phyloP scores from a whole-genome alignment of 2,113 vertebrate species.

The Phainopepla nitens region DNA sequence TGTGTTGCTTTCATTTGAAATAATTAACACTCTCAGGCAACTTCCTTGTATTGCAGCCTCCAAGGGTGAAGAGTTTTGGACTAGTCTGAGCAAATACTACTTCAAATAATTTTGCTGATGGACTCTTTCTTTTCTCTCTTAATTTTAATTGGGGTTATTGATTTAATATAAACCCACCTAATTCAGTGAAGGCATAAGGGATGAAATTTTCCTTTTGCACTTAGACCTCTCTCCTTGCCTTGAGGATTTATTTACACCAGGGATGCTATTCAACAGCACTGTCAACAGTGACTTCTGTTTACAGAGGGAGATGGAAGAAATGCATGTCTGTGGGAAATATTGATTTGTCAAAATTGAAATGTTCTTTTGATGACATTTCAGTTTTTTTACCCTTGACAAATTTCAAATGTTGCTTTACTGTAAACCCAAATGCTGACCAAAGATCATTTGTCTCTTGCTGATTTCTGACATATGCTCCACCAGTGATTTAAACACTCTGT shows the following conservation, averaged over 20 bases:
- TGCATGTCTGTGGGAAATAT: background rate
- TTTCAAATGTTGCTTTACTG: conserved; percentile 2
- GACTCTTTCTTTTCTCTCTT: background rate
- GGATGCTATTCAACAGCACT: background rate
- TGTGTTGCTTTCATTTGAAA: conserved; percentile 7
- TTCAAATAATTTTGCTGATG: background rate
- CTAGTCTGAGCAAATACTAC: background rate
- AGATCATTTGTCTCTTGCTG: background rate
- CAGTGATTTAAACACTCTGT: background rate
- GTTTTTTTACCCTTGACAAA: background rate
- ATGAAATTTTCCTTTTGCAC: background rate
- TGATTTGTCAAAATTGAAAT: conserved; percentile 5
- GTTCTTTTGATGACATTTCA: conserved; percentile 6
- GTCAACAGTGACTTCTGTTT: conserved; percentile 30
- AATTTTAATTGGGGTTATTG: background rate
- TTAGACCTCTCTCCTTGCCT: background rate
- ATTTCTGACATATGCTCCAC: background rate
- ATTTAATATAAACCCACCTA: background rate
- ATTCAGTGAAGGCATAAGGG: background rate
- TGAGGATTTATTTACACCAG: background rate
- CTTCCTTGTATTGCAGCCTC: background rate
- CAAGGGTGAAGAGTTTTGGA: background rate
- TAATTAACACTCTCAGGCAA: background rate
- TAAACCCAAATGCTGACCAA: background rate
- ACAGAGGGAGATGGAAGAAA: conserved; percentile 10